Evolutionary conservation across 2,888 invertebrate species (phyloP), one percentile per base, ranked within the genome.

Genomic region (Xylota sylvarum): DNA sequence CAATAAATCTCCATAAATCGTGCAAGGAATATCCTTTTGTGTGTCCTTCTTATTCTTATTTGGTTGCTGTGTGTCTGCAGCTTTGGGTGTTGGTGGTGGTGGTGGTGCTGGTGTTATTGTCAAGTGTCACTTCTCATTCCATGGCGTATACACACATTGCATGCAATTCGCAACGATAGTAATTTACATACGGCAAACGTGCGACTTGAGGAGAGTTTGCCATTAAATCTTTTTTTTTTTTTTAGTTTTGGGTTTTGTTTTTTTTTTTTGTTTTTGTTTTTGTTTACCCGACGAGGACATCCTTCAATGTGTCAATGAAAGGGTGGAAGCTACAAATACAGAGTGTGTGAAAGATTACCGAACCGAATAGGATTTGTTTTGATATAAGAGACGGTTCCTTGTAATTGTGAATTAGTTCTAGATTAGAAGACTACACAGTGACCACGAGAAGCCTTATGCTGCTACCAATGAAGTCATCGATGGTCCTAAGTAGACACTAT

Each of bases 1-100:
- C 85, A 77, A 81, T 86, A 81, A 86, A 86, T 86, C 85, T 86
- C 77, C 85, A 86, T 86, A 86, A 81, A 86, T 77, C 81, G 70
- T 86, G 76, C 81, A 70, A 65, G 56, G 84, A 76, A 80, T 80
- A 84, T 79, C 74, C 69, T 52, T 74, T 85, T 80, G 74, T 67
- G 50, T 72, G 76, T 76, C 52, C 46, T 65, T 64, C 50, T 69
- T 85, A 43, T 62, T 85, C 70, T 74, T 79, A 79, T 74, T 78
- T 60, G 35, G 35, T 35, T 60, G 9, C 58, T 69, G 77, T 58
- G 35, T 40, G 50, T 65, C 19, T 52, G 27, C 40, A 30, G 0
- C 50, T 6, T 7, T 27, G 43, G 19, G 67, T 14, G 58, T 17
- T 56, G 43, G 30, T 30, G 19, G 10, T 14, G 58, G 30, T 56